Percentiles rank a stretch among this genome's conserved stretches.
phyloP scores from a whole-genome alignment of 1,140 invertebrate genomes.

The Coelopa frigida region DNA sequence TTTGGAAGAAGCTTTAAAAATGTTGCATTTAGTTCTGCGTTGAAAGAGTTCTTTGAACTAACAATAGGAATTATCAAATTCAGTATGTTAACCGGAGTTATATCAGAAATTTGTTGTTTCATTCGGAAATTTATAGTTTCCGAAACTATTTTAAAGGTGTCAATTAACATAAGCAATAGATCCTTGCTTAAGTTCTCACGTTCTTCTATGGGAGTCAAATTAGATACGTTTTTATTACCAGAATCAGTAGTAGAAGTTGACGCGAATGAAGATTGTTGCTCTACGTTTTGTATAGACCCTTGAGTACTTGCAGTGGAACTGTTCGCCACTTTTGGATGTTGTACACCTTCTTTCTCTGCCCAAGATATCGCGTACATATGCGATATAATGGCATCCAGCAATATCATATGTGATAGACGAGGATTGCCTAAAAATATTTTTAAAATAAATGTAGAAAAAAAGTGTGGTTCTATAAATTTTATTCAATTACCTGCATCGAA shows the following conservation, averaged over 20 bases:
- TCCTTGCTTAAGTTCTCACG: constrained; percentile 28
- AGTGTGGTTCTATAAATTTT: neutral
- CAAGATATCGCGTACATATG: constrained; percentile 41
- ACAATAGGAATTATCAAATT: constrained; percentile 37
- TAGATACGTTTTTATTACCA: too few species aligned
- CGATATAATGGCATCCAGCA: constrained; percentile 35
- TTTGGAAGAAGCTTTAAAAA: constrained; percentile 37
- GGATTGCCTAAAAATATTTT: constrained; percentile 23
- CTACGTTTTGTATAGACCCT: neutral
- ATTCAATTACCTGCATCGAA: constrained; percentile 25
- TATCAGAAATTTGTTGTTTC: constrained; percentile 30
- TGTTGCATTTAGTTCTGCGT: constrained; percentile 31
- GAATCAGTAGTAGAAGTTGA: constrained; percentile 20
- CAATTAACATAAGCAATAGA: constrained; percentile 28
- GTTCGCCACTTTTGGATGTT: constrained; percentile 12
- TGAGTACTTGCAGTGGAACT: neutral
- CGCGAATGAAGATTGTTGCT: constrained; percentile 1
- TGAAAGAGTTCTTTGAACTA: constrained; percentile 36
- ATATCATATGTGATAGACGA: constrained; percentile 32
- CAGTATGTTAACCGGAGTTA: constrained; percentile 26
- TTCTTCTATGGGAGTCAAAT: too few species aligned
- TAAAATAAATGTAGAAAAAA: constrained; percentile 4
- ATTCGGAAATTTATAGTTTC: constrained; percentile 31
- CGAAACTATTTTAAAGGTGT: constrained; percentile 25
- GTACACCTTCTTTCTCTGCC: constrained; percentile 34